A percentile compares a stretch with the other conserved stretches of the same genome.
phyloP scores from a whole-genome alignment of 2,113 vertebrate species.

The Phycodurus eques region DNA sequence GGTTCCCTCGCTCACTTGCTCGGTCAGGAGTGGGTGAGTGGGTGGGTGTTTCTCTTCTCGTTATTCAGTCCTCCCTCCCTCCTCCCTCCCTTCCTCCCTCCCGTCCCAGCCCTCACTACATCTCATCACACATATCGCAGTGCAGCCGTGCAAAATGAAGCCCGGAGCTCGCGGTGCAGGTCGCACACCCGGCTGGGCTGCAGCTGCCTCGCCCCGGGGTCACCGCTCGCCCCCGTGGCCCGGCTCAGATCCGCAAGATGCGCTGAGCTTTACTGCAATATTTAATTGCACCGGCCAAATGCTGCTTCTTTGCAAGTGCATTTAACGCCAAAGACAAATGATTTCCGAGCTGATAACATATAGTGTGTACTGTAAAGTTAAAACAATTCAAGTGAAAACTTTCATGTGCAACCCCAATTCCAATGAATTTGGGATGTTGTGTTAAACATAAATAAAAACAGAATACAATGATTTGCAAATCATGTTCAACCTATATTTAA shows the following conservation, averaged over 20 bases:
- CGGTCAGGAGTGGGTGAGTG: constrained; percentile 9
- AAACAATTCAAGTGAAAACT: too few species aligned
- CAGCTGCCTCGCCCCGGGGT: constrained; percentile 24
- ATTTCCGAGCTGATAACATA: too few species aligned
- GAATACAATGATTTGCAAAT: too few species aligned
- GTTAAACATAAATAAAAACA: too few species aligned
- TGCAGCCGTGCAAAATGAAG: constrained; percentile 41
- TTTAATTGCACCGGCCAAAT: neutral
- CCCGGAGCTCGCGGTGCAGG: constrained; percentile 29
- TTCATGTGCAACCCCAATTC: too few species aligned
- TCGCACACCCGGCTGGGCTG: constrained; percentile 23
- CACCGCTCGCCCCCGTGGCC: constrained; percentile 16
- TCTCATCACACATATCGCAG: constrained; percentile 1
- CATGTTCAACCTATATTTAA: too few species aligned
- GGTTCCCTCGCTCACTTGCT: constrained; percentile 42
- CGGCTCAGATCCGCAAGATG: constrained; percentile 12
- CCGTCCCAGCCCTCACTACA: constrained; percentile 50
- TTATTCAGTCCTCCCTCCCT: constrained; percentile 72
- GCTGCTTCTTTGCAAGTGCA: neutral
- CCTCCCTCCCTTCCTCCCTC: constrained; percentile 58
- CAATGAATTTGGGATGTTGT: too few species aligned
- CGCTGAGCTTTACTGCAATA: neutral
- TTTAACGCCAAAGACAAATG: too few species aligned
- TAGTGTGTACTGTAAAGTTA: too few species aligned
- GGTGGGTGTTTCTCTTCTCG: constrained; percentile 64